These are phyloP conservation scores for Orchestia grillus DNA, from an alignment of 1,140 invertebrate genomes.

Conservation along the genomic window DNA sequence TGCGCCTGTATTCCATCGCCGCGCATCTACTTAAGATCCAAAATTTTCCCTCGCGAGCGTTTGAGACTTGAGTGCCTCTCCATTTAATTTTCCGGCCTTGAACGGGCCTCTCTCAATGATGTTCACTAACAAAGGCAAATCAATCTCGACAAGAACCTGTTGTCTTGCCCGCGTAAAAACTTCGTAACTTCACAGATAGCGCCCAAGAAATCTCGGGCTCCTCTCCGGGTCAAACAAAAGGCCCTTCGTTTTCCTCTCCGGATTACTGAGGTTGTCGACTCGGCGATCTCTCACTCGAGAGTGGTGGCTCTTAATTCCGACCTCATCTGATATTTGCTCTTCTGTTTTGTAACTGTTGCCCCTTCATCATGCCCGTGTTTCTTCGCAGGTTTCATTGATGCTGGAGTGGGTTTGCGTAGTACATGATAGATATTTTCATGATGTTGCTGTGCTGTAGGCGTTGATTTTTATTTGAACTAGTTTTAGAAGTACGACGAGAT, in stretches of 20 bases:
- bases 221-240: slow-evolving; percentile 20
- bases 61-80: not conserved
- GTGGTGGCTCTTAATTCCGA: not conserved
- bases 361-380: not conserved
- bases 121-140: slow-evolving; percentile 40
- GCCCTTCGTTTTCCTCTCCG: not conserved
- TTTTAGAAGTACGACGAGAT: not conserved
- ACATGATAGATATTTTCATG: not conserved
- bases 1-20: not conserved
- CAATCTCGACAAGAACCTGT: slow-evolving; percentile 40
- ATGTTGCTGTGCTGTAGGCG: not conserved
- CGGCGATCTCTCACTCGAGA: not conserved
- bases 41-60: not conserved
- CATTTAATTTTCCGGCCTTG: not conserved
- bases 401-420: not conserved
- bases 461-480: not conserved
- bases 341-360: not conserved
- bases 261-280: not conserved
- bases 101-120: slow-evolving; percentile 30
- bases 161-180: slow-evolving; percentile 35
- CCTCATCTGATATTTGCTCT: not conserved
- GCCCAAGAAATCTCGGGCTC: slow-evolving; percentile 18
- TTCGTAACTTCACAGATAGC: slow-evolving; percentile 2
- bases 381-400: not conserved
- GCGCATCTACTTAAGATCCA: not conserved